These are phyloP conservation scores for Myotis myotis DNA, from an alignment of 2,797 vertebrate species.

Conservation along the genomic window DNA sequence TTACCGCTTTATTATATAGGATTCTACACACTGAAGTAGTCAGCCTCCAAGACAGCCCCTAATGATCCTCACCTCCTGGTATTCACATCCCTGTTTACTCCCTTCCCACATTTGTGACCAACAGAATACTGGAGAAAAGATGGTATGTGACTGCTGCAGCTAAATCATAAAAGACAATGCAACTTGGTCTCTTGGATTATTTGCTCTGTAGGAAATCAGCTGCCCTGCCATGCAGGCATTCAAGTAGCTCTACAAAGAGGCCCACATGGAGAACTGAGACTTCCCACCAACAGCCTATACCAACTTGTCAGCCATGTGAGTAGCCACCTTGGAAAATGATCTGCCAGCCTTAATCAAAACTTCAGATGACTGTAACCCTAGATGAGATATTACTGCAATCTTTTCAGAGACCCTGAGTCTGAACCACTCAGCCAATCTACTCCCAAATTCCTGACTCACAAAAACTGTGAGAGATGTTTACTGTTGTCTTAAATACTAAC, in stretches of 20 bases:
- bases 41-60: neutral
- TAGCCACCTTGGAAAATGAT: neutral
- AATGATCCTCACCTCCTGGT: neutral
- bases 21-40: neutral
- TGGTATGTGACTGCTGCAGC: neutral
- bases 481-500: neutral
- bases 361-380: neutral
- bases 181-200: neutral
- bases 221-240: neutral
- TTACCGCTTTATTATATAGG: too few relatives aligned
- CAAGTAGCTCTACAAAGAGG: neutral
- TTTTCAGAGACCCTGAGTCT: neutral
- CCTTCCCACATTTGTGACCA: neutral
- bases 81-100: neutral
- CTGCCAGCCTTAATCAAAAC: neutral
- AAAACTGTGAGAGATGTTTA: neutral
- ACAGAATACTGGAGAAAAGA: neutral
- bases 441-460: slow-evolving; percentile 17
- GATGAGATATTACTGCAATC: neutral
- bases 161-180: neutral
- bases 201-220: neutral
- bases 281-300: neutral
- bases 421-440: neutral
- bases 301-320: neutral
- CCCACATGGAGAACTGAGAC: neutral